These are phyloP conservation scores for Augochlorella aurata DNA, from an alignment of 2,888 invertebrate species.

Conservation along the genomic window DNA sequence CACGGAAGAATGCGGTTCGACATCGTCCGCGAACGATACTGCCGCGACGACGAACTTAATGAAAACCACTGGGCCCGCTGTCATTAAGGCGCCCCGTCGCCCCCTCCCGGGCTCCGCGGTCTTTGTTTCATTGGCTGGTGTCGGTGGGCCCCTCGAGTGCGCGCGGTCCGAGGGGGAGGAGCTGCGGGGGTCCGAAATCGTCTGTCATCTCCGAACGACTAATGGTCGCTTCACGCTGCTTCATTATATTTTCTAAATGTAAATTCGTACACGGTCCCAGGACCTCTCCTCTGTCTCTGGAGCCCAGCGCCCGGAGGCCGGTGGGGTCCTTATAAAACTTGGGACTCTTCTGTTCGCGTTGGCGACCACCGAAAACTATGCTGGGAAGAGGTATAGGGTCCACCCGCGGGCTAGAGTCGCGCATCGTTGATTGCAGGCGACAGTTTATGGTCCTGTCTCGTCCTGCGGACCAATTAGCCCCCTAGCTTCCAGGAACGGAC, in stretches of 20 bases:
- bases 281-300: conserved; percentile 61
- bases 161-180: conserved; percentile 69
- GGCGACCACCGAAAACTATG: conserved; percentile 14
- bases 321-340: conserved; percentile 77
- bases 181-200: conserved; percentile 81
- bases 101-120: conserved; percentile 44
- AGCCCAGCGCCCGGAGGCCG: conserved; percentile 69
- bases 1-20: conserved; percentile 4
- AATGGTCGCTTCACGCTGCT: conserved; percentile 82
- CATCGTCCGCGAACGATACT: conserved; percentile 27
- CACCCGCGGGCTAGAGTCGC: conserved; percentile 75
- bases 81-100: conserved; percentile 68
- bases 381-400: conserved; percentile 38
- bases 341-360: conserved; percentile 60
- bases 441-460: conserved; percentile 80
- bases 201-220: conserved; percentile 82
- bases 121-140: conserved; percentile 76
- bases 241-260: conserved; percentile 82
- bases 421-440: conserved; percentile 79
- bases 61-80: conserved; percentile 71
- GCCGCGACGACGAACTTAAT: conserved; percentile 58
- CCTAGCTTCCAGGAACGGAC: conserved; percentile 78
- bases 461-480: conserved; percentile 79
- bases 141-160: conserved; percentile 50
- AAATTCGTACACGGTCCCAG: conserved; percentile 80